These are phyloP conservation scores for Monodelphis domestica DNA, from an alignment of 2,797 vertebrate species.

Conservation along the genomic window DNA sequence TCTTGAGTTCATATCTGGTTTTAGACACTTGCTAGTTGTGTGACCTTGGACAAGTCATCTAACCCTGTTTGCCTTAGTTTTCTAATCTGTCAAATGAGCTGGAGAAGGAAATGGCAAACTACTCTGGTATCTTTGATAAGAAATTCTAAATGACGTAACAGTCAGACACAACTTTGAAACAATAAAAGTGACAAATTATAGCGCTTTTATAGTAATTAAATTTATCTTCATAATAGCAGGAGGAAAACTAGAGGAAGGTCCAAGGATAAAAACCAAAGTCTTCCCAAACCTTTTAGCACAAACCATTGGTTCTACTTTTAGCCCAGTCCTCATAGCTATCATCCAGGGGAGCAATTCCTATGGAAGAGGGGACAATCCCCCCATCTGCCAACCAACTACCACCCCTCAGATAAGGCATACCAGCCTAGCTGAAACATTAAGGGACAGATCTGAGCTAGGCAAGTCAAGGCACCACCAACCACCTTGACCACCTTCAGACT, in stretches of 20 bases:
- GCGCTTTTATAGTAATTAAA: not conserved
- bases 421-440: not conserved
- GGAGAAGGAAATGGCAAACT: no score
- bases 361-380: not conserved
- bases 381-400: not conserved
- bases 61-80: no score
- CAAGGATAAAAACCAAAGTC: not conserved
- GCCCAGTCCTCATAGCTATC: not conserved
- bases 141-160: no score
- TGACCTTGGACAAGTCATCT: no score
- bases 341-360: not conserved
- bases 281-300: not conserved
- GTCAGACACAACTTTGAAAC: no score
- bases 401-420: not conserved
- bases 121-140: no score
- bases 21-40: no score
- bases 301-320: not conserved
- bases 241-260: not conserved
- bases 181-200: no score
- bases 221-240: not conserved
- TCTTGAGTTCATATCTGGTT: no score
- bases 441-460: not conserved
- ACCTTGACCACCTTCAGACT: not conserved
- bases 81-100: no score
- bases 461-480: not conserved